Base-by-base conservation (phyloP, 37 sponge, comb jelly and placozoan species). In the Halichondria panicea region DNA sequence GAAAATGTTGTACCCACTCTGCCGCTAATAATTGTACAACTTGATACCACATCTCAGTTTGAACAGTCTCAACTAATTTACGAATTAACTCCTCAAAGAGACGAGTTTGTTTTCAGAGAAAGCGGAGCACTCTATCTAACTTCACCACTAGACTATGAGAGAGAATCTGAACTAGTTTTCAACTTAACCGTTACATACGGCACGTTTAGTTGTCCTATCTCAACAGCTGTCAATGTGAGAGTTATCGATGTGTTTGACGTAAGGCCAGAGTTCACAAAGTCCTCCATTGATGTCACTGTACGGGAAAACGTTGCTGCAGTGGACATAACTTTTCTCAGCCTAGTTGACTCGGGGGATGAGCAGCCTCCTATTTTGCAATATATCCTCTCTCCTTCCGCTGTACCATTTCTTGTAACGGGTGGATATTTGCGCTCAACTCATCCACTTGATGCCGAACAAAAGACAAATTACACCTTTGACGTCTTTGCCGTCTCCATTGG, bases 81-180 rank as follows among this genome's bases (percentile, higher is more conserved):
- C 48, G 53, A 30, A 24, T 53, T 87, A 13, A 19, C 19, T 38
- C 66, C 66, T 0, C 5, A 36, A 3, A 55, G 53, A 38, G 9
- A 11, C 66, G 45, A 66, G 36, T 52, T 74, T 58, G 55, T 50
- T 31, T 24, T 82, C 25, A 2, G 9, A 30, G 22, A 11, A 45
- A 25, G 28, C 56, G 82, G 88, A 15, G 22, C 44, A 31, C 31
- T 87, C 22, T 64, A 35, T 39, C 63, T 81, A 1, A 25, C 31
- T 19, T 44, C 61, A 78, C 82, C 81, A 28, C 53, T 87, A 24
- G 88, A 87, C 63, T 80, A 38, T 76, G 88, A 87, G 35, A 33
- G 3, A n/a, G 54, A 81, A 31, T 34, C 60, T 27, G 45, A 37
- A 31, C 25, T 87, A 0, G 32, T 39, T 1, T 39, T 80, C 43